Conservation (phyloP, 2,888 invertebrate genomes). For the Melanostoma scalare region DNA sequence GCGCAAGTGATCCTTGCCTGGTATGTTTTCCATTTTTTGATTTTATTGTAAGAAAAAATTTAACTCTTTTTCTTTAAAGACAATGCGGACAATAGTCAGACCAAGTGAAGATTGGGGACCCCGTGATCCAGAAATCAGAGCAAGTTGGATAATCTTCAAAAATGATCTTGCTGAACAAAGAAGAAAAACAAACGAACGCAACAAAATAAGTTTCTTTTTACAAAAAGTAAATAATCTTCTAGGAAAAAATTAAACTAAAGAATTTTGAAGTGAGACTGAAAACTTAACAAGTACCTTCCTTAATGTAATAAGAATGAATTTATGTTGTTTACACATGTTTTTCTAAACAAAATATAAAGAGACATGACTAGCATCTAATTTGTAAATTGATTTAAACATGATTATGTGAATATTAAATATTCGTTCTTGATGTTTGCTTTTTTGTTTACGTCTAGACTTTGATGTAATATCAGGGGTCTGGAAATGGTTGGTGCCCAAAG, state of each 20-base stretch:
- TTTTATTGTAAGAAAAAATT: not conserved
- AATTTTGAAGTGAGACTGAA: conserved; percentile 6
- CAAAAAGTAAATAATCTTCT: conserved; percentile 77
- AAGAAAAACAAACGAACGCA: conserved; percentile 73
- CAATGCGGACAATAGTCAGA: conserved; percentile 82
- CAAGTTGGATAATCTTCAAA: conserved; percentile 85
- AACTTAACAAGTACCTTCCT: not conserved
- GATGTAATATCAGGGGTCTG: too few species aligned
- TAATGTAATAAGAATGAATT: too few species aligned
- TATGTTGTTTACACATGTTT: not conserved
- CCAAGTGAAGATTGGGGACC: conserved; percentile 87
- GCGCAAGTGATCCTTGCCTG: conserved; percentile 65
- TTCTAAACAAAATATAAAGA: too few species aligned
- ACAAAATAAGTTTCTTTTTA: conserved; percentile 76
- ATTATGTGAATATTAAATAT: too few species aligned
- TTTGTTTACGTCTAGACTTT: too few species aligned
- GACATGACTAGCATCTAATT: too few species aligned
- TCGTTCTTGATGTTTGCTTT: too few species aligned
- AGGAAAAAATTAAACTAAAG: not conserved
- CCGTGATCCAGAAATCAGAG: conserved; percentile 82
- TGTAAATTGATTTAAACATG: too few species aligned
- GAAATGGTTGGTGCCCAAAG: too few species aligned
- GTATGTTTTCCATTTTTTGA: conserved; percentile 59
- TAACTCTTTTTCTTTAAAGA: conserved; percentile 28
- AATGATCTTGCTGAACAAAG: conserved; percentile 82